Percentiles rank a stretch among this genome's conserved stretches.
phyloP scores from a whole-genome alignment of 2,113 vertebrate genomes.

The Chaenocephalus aceratus region DNA sequence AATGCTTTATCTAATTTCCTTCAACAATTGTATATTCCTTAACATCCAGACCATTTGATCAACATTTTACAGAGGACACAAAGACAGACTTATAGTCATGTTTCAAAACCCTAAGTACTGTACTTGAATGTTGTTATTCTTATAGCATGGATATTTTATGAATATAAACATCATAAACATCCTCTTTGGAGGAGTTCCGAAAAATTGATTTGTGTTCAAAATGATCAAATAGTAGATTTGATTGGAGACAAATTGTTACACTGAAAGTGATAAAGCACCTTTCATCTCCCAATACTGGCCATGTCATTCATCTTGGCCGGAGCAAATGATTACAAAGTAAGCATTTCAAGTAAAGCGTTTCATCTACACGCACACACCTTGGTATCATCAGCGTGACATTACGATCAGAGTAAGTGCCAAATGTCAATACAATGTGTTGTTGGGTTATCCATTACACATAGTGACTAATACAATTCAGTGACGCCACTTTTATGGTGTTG shows the following conservation, averaged over 20 bases:
- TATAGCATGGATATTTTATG: neutral
- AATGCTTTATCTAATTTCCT: no score
- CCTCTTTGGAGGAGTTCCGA: neutral
- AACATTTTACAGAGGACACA: neutral
- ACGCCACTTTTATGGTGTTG: neutral
- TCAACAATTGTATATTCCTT: neutral
- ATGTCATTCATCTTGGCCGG: conserved; percentile 3
- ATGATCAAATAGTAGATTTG: neutral
- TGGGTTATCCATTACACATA: neutral
- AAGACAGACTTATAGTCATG: no score
- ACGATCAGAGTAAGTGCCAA: neutral
- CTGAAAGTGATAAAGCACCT: conserved; percentile 4
- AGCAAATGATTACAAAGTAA: neutral
- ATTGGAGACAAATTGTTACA: neutral
- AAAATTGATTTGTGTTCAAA: conserved; percentile 12
- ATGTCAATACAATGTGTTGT: conserved; percentile 6
- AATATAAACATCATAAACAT: neutral
- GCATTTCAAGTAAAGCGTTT: neutral
- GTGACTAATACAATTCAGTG: neutral
- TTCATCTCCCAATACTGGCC: neutral
- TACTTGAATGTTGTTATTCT: neutral
- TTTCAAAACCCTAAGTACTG: neutral
- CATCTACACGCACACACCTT: neutral
- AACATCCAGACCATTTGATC: neutral
- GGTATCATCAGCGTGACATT: conserved; percentile 6